phyloP scores from a whole-genome alignment of 1,140 invertebrate species.

The Drosophila teissieri region DNA sequence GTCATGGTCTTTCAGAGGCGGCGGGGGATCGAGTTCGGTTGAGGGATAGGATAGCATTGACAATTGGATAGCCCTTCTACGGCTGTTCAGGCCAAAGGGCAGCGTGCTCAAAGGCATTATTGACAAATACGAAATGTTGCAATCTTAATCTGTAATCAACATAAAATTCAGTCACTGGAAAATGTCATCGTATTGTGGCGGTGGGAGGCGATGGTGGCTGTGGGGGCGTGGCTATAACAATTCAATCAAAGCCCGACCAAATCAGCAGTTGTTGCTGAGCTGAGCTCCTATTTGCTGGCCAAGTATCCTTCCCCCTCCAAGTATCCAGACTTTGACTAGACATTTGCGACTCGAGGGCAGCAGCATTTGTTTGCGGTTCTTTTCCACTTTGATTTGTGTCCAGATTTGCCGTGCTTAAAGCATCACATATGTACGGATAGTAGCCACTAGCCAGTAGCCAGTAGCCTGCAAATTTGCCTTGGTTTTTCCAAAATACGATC shows the following conservation, averaged over 20 bases:
- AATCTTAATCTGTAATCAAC: constrained; percentile 83
- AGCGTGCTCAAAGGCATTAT: constrained; percentile 72
- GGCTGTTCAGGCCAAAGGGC: constrained; percentile 43
- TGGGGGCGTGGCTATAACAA: constrained; percentile 59
- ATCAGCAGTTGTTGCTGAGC: constrained; percentile 67
- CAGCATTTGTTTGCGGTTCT: constrained; percentile 76
- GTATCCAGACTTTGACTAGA: constrained; percentile 31
- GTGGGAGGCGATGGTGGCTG: too few species aligned
- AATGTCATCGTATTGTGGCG: constrained; percentile 67
- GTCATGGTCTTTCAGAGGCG: constrained; percentile 2
- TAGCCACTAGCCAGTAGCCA: not conserved
- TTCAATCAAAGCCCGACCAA: constrained; percentile 73
- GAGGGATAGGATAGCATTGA: constrained; percentile 9
- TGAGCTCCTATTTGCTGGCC: constrained; percentile 44
- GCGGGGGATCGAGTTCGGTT: constrained; percentile 6
- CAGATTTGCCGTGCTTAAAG: constrained; percentile 71
- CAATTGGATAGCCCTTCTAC: constrained; percentile 32
- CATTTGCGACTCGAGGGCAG: constrained; percentile 55
- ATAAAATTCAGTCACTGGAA: constrained; percentile 81
- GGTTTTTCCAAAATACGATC: constrained; percentile 38
- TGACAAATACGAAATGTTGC: constrained; percentile 80
- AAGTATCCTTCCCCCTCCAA: not conserved
- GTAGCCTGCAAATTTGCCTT: constrained; percentile 11
- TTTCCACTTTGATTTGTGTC: constrained; percentile 75
- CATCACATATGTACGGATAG: constrained; percentile 13